A percentile compares a stretch with the other conserved stretches of the same genome.
phyloP scores from a whole-genome alignment of 2,888 invertebrate genomes.

The Acronicta psi region DNA sequence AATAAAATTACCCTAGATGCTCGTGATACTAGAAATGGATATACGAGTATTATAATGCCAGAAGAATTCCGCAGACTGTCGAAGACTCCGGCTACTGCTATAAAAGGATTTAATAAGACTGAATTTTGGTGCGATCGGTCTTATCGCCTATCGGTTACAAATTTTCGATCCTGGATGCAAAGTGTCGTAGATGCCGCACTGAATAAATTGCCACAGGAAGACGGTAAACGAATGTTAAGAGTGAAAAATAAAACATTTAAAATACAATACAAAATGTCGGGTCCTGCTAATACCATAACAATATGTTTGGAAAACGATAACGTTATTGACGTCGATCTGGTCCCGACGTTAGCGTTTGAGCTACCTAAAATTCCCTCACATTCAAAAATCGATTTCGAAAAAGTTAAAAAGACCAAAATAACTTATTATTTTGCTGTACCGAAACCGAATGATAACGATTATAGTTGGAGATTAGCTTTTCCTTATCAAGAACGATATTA shows the following conservation, averaged over 20 bases:
- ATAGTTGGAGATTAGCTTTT: slow-evolving; percentile 74
- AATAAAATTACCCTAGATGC: slow-evolving; percentile 66
- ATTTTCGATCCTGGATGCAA: slow-evolving; percentile 75
- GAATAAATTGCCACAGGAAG: slow-evolving; percentile 60
- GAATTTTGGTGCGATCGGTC: slow-evolving; percentile 69
- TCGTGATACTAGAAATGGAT: slow-evolving; percentile 57
- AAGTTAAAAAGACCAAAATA: slow-evolving; percentile 54
- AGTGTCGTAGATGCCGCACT: slow-evolving; percentile 70
- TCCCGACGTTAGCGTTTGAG: slow-evolving; percentile 71
- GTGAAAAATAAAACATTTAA: slow-evolving; percentile 60
- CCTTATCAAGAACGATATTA: slow-evolving; percentile 73
- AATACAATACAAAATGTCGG: slow-evolving; percentile 68
- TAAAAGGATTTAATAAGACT: slow-evolving; percentile 70
- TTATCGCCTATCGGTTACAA: slow-evolving; percentile 63
- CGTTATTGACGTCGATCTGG: slow-evolving; percentile 74
- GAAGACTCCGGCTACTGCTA: slow-evolving; percentile 60
- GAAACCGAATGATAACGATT: slow-evolving; percentile 70
- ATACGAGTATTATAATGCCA: slow-evolving; percentile 70
- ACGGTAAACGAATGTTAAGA: slow-evolving; percentile 62
- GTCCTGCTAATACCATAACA: slow-evolving; percentile 73
- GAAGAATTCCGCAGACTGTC: slow-evolving; percentile 73
- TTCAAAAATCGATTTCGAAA: slow-evolving; percentile 66
- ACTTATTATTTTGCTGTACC: slow-evolving; percentile 73
- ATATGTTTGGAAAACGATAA: slow-evolving; percentile 62
- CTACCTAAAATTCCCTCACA: slow-evolving; percentile 64